Conservation (phyloP, 1,140 invertebrate species). For the Phenacoccus solenopsis region DNA sequence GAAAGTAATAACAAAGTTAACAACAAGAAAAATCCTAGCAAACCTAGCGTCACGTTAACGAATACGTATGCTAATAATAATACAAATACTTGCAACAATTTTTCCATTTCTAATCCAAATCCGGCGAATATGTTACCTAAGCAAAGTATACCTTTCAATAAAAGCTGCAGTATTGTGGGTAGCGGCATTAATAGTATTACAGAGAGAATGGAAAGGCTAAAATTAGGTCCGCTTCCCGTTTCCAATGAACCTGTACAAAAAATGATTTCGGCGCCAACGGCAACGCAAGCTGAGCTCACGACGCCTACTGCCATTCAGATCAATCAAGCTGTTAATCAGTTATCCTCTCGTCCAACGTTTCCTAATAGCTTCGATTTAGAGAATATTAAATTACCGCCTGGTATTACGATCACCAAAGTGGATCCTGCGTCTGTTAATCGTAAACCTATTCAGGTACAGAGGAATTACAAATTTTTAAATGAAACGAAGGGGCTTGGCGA, state of each 20-base stretch:
- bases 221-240: background rate
- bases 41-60: background rate
- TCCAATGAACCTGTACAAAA: background rate
- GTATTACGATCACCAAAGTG: slow-evolving; percentile 70
- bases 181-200: background rate
- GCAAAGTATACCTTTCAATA: background rate
- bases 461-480: too few species aligned
- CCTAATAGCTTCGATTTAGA: slow-evolving; percentile 38
- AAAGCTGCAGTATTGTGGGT: background rate
- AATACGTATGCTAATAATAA: background rate
- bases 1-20: background rate
- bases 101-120: background rate
- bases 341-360: slow-evolving; percentile 24
- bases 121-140: background rate
- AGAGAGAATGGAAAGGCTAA: background rate
- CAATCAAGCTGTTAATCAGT: slow-evolving; percentile 28
- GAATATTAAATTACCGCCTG: slow-evolving; percentile 59
- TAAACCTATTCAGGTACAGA: slow-evolving; percentile 4
- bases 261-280: background rate
- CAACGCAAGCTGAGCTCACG: slow-evolving; percentile 24
- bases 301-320: slow-evolving; percentile 30
- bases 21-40: background rate
- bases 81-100: background rate
- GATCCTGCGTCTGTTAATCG: slow-evolving; percentile 35
- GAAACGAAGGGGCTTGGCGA: too few species aligned